Base-by-base conservation (phyloP, 1,140 invertebrate species). In the Subanguina moxae region DNA sequence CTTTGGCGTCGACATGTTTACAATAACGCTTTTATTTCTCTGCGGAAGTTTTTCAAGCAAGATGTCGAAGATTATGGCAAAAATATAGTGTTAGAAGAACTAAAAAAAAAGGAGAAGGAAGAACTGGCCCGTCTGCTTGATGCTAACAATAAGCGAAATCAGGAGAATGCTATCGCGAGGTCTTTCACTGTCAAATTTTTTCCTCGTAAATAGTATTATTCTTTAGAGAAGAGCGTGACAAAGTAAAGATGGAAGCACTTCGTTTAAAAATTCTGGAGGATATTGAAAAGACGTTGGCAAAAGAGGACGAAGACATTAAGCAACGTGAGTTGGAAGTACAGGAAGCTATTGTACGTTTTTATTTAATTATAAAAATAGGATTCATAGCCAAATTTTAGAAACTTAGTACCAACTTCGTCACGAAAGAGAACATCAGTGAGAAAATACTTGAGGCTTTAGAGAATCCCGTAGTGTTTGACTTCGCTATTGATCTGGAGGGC, bases 1-100 rank as follows among this genome's bases (percentile, higher is more conserved):
- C 58, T 76, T 3, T 76, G 75, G 75, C 72, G 75, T 9, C 23
- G 75, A 32, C 76, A 74, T 64, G 57, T 76, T n/a, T 76, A 76
- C 70, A 76, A 75, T 32, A 78, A 77, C 62, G 75, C 75, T 19
- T 45, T 76, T 5, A 32, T 72, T 7, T 78, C 75, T 38, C 21
- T 76, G 38, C 43, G 76, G 30, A 62, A 72, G 23, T n/a, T 75
- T 23, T 76, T 76, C 46, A 62, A 64, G 3, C 42, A 67, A 57
- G 75, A 76, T 59, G 43, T 76, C 42, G 64, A 27, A 15, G 8
- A 30, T 8, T 75, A 76, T 46, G 72, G 65, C 25, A 19, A 27
- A 11, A 57, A 71, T 11, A 11, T 5, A 11, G 17, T 64, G 58
- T 30, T 23, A 72, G 7, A 75, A 71, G 15, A 64, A 71, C 28